These are phyloP conservation scores for Dicyrtoma fusca DNA, from an alignment of 2,888 invertebrate genomes.

Conservation along the genomic window DNA sequence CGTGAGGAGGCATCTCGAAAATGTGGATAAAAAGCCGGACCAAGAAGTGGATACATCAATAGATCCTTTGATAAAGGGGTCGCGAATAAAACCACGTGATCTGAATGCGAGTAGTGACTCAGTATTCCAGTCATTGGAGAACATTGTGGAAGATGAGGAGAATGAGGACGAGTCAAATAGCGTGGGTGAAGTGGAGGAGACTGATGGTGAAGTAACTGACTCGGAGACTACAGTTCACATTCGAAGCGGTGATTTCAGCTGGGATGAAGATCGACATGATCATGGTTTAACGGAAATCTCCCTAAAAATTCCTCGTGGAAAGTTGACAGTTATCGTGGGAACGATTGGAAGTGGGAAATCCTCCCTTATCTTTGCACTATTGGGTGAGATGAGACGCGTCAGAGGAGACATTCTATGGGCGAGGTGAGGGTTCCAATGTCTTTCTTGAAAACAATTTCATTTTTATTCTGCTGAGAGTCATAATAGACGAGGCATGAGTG, in stretches of 20 bases:
- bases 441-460: no score
- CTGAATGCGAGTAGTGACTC: conserved; percentile 24
- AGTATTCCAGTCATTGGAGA: conserved; percentile 23
- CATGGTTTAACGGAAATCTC: conserved; percentile 59
- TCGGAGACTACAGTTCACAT: conserved; percentile 37
- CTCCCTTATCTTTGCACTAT: conserved; percentile 73
- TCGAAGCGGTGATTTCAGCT: conserved; percentile 46
- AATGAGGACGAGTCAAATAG: conserved; percentile 27
- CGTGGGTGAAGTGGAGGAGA: conserved; percentile 55
- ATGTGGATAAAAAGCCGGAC: conserved; percentile 6
- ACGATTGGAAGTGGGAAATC: conserved; percentile 80
- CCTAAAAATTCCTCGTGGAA: conserved; percentile 63
- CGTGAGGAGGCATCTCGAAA: not conserved
- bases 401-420: conserved; percentile 70
- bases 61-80: no score
- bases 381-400: conserved; percentile 76
- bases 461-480: no score
- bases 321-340: conserved; percentile 76
- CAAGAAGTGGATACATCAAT: not conserved
- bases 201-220: conserved; percentile 21
- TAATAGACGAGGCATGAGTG: no score
- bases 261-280: conserved; percentile 43
- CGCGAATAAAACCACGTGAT: not conserved
- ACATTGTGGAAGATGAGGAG: conserved; percentile 35
- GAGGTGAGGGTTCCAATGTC: conserved; percentile 62